Base-by-base conservation (phyloP, 2,797 vertebrate genomes). In the Gymnopithys bicolor region DNA sequence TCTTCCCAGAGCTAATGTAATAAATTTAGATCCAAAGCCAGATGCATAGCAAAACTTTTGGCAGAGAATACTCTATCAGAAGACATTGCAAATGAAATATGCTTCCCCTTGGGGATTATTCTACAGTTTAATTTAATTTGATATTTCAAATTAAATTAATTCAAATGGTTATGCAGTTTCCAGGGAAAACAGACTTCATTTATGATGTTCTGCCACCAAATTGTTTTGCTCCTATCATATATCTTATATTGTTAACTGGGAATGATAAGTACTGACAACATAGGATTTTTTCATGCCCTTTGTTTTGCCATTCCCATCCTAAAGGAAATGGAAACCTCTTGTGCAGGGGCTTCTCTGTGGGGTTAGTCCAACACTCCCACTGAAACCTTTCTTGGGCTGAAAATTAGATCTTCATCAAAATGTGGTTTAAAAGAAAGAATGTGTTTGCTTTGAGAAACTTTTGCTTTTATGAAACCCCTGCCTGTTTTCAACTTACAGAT, bases 51-150 rank as follows among this genome's bases (percentile, higher is more conserved):
- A 97, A 98, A 98, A 97, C 96, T 98, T 98, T 98, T 98, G 98
- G 98, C 98, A 98, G 97, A 58, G 95, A 97, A 96, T 91, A 95
- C 95, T 98, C 97, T 93, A 97, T 98, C 98, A 98, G 97, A 98
- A 98, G 98, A 97, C 97, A 97, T 96, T 97, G 97, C 96, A 97
- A 98, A 98, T 98, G 98, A 98, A 98, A 98, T 97, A 97, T 95
- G 94, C 95, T 96, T 97, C 97, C 98, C 98, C 98, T 97, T 97
- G 98, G 97, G 98, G 97, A 98, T 98, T 97, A 97, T 98, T 97
- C 97, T 98, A 98, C 98, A 98, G 97, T 98, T 98, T 98, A 98
- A 98, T 98, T 98, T 98, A 98, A 98, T 98, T 98, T 98, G 97
- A 98, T 95, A 98, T 98, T 97, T 98, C 97, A 97, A 98, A 98